A percentile compares a stretch with the other conserved stretches of the same genome.
Evolutionary conservation across 2,113 vertebrate genomes (phyloP).

Genomic region (Theristicus caerulescens): DNA sequence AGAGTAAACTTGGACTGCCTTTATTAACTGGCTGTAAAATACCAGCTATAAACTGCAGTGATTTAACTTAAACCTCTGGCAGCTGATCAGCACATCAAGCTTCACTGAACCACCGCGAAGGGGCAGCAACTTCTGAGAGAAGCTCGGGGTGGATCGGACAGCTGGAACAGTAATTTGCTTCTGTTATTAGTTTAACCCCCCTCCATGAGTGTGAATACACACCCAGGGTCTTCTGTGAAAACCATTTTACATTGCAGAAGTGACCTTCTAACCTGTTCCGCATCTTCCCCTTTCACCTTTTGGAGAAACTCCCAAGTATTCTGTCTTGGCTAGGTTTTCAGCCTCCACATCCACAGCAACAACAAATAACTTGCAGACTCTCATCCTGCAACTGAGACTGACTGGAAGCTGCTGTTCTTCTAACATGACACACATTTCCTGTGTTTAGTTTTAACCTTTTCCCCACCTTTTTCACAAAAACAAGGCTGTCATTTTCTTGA

Average conservation of each 20-base stretch:
- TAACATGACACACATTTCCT: neutral
- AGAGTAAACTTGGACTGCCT: neutral
- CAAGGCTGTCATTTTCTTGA: neutral
- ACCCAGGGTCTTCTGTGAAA: neutral
- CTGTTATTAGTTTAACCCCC: neutral
- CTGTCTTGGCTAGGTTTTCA: neutral
- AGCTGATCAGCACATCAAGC: too few species aligned
- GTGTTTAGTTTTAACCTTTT: neutral
- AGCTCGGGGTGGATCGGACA: neutral
- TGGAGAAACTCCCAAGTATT: neutral
- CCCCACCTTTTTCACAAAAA: neutral
- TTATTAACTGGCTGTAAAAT: conserved; percentile 1
- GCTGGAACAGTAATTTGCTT: neutral
- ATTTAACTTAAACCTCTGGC: neutral
- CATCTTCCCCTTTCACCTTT: neutral
- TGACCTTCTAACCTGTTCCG: neutral
- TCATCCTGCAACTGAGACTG: neutral
- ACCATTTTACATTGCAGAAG: neutral
- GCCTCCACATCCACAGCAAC: neutral
- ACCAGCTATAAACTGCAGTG: neutral
- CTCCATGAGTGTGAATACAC: neutral
- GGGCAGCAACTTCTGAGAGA: neutral
- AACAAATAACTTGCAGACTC: neutral
- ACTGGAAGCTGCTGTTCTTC: neutral
- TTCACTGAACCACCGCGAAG: too few species aligned